phyloP scores from a whole-genome alignment of 2,888 invertebrate species.

The Achlya flavicornis region DNA sequence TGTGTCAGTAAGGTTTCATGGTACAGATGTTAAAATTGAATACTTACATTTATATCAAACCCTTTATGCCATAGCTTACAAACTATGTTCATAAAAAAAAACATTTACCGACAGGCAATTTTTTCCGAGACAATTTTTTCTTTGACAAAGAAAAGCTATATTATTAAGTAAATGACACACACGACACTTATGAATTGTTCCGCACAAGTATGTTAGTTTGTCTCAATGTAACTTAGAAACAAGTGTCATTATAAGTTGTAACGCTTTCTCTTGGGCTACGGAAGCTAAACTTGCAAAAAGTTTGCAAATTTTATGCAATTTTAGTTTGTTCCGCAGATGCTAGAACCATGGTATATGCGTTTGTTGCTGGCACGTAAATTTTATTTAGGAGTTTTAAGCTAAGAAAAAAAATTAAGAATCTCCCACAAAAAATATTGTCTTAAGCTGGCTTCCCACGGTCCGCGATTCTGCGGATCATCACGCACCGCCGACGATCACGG shows the following conservation, averaged over 20 bases:
- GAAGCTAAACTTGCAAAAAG: background rate
- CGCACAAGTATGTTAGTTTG: constrained; percentile 3
- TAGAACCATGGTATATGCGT: background rate
- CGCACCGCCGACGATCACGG: too few species aligned
- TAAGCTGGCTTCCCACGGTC: too few species aligned
- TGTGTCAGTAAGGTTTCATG: too few species aligned
- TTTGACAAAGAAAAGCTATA: background rate
- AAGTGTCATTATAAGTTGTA: constrained; percentile 6
- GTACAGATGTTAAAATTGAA: too few species aligned
- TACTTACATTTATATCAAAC: too few species aligned
- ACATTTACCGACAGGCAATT: background rate
- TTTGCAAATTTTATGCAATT: constrained; percentile 4
- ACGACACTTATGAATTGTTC: background rate
- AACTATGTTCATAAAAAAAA: too few species aligned
- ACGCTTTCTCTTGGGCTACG: background rate
- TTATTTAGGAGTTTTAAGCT: background rate
- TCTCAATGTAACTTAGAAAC: constrained; percentile 1
- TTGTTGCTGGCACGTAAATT: background rate
- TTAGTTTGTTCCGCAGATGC: background rate
- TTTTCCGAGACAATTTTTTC: background rate
- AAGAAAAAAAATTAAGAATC: background rate
- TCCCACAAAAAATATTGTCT: too few species aligned
- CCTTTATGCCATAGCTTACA: too few species aligned
- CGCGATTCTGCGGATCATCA: too few species aligned
- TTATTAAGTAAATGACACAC: background rate